phyloP scores from a whole-genome alignment of 1,140 invertebrate species.

The Hypothenemus hampei region DNA sequence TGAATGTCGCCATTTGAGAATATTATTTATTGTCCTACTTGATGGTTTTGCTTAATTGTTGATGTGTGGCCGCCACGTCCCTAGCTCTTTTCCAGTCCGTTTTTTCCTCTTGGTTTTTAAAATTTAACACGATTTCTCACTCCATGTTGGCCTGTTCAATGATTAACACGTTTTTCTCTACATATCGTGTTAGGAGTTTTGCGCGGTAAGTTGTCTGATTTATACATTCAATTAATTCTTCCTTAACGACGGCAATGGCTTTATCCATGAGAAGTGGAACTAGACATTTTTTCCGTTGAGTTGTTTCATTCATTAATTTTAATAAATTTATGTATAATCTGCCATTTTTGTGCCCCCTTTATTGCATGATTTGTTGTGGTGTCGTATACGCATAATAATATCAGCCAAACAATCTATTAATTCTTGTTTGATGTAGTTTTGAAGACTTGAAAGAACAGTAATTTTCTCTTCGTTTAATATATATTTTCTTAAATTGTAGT shows the following conservation, averaged over 20 bases:
- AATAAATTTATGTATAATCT: slow-evolving; percentile 9
- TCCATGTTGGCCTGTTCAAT: background rate
- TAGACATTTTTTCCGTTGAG: no score
- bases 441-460: slow-evolving; percentile 7
- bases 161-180: background rate
- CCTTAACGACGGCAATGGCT: background rate
- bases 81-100: background rate
- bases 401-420: slow-evolving; percentile 3
- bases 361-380: slow-evolving; percentile 16
- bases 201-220: background rate
- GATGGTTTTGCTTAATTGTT: background rate
- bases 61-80: background rate
- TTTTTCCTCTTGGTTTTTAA: background rate
- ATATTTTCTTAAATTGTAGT: slow-evolving; percentile 9
- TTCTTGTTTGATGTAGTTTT: slow-evolving; percentile 13
- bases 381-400: slow-evolving; percentile 14
- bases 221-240: background rate
- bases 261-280: background rate
- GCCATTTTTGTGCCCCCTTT: slow-evolving; percentile 15
- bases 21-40: no score
- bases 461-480: slow-evolving; percentile 17
- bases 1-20: no score
- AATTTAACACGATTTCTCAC: background rate
- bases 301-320: no score
- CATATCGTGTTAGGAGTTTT: background rate